Percentiles rank a stretch among this genome's conserved stretches.
These are phyloP conservation scores for Beroe forskalii DNA, from an alignment of 37 sponge, comb jelly and placozoan species.

Conservation along the genomic window DNA sequence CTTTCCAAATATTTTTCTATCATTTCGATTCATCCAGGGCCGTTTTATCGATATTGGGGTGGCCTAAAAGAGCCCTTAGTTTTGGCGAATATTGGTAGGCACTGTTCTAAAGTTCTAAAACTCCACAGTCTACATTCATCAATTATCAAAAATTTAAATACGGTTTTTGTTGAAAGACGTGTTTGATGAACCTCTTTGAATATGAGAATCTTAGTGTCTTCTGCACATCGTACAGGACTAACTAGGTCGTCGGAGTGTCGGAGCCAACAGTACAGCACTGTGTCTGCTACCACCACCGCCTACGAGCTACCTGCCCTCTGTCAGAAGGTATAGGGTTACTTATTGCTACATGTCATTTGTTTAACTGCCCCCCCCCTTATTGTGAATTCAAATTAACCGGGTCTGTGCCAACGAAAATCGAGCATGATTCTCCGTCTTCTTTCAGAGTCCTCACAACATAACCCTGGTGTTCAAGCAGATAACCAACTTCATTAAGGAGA, in stretches of 20 bases:
- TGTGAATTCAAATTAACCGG: neutral
- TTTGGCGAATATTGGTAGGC: too few species aligned
- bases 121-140: too few species aligned
- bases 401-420: neutral
- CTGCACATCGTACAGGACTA: slow-evolving; percentile 6
- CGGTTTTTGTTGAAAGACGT: too few species aligned
- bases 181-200: too few species aligned
- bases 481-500: slow-evolving; percentile 41
- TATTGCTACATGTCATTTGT: neutral
- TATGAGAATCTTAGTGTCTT: neutral
- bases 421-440: slow-evolving; percentile 1
- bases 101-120: too few species aligned
- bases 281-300: neutral
- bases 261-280: slow-evolving; percentile 25
- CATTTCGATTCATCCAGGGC: too few species aligned
- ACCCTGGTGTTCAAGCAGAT: slow-evolving; percentile 65
- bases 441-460: slow-evolving; percentile 61
- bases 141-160: too few species aligned
- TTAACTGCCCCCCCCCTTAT: neutral
- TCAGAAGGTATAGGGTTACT: neutral
- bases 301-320: slow-evolving; percentile 51
- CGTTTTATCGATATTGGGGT: too few species aligned
- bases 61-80: too few species aligned
- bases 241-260: slow-evolving; percentile 47
- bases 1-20: too few species aligned